phyloP scores from a whole-genome alignment of 2,113 vertebrate genomes.

The Zapornia atra region DNA sequence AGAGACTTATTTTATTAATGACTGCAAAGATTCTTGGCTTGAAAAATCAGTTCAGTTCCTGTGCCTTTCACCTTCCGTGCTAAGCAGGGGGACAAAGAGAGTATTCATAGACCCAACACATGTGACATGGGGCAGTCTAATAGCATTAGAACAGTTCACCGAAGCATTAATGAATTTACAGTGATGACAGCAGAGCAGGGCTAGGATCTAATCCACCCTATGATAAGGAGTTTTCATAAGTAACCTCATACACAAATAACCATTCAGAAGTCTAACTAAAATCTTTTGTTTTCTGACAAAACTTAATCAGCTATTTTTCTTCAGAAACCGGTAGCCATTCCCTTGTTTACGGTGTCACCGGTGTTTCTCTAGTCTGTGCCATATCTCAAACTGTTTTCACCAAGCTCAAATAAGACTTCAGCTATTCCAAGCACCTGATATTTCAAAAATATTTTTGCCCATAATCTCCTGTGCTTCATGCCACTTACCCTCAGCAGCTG shows the following conservation, averaged over 20 bases:
- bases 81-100: constrained; percentile 43
- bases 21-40: constrained; percentile 16
- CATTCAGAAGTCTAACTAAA: not conserved
- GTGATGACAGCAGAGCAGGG: constrained; percentile 5
- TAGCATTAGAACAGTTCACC: constrained; percentile 42
- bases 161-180: constrained; percentile 52
- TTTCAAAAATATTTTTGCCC: not conserved
- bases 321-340: not conserved
- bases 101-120: constrained; percentile 39
- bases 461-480: not conserved
- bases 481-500: not conserved
- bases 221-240: not conserved
- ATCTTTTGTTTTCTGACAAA: not conserved
- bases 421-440: not conserved
- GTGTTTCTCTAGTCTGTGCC: not conserved
- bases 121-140: constrained; percentile 31
- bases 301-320: not conserved
- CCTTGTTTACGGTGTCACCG: not conserved
- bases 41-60: constrained; percentile 31
- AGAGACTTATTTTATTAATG: constrained; percentile 22
- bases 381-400: not conserved
- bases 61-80: constrained; percentile 8
- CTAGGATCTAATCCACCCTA: not conserved
- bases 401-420: not conserved
- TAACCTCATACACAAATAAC: not conserved